Percentiles rank a stretch among this genome's conserved stretches.
phyloP scores from a whole-genome alignment of 2,113 vertebrate genomes.

The Toxotes chatareus region DNA sequence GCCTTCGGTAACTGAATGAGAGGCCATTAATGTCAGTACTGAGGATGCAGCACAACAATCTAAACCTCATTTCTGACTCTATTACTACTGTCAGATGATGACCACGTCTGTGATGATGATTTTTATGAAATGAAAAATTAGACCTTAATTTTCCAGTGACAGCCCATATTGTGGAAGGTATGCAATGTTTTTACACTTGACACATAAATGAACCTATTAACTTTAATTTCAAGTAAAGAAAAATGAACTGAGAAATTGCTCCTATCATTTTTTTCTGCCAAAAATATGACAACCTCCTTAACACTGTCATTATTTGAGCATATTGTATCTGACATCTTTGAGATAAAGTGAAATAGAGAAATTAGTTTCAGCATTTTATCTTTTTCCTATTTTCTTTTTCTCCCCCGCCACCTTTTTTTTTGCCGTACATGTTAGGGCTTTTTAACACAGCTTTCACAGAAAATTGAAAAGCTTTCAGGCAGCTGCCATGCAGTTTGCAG shows the following conservation, averaged over 20 bases:
- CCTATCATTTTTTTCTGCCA: not conserved
- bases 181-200: conserved; percentile 35
- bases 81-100: conserved; percentile 38
- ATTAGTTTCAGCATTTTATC: not conserved
- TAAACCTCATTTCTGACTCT: conserved; percentile 45
- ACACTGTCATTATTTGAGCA: conserved; percentile 2
- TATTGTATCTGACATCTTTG: conserved; percentile 22
- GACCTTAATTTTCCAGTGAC: conserved; percentile 20
- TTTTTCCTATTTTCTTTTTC: not conserved
- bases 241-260: not conserved
- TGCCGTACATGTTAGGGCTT: not conserved
- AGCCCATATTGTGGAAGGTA: conserved; percentile 19
- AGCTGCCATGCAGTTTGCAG: conserved; percentile 54
- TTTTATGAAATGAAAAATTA: conserved; percentile 40
- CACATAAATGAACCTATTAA: conserved; percentile 44
- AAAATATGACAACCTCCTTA: conserved; percentile 5
- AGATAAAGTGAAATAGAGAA: conserved; percentile 13
- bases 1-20: conserved; percentile 42
- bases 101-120: conserved; percentile 26
- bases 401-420: not conserved
- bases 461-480: conserved; percentile 71
- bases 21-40: conserved; percentile 54
- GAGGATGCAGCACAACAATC: conserved; percentile 47
- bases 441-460: conserved; percentile 52
- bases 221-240: conserved; percentile 4